Conservation (phyloP, 2,888 invertebrate genomes). For the Lobophora halterata region DNA sequence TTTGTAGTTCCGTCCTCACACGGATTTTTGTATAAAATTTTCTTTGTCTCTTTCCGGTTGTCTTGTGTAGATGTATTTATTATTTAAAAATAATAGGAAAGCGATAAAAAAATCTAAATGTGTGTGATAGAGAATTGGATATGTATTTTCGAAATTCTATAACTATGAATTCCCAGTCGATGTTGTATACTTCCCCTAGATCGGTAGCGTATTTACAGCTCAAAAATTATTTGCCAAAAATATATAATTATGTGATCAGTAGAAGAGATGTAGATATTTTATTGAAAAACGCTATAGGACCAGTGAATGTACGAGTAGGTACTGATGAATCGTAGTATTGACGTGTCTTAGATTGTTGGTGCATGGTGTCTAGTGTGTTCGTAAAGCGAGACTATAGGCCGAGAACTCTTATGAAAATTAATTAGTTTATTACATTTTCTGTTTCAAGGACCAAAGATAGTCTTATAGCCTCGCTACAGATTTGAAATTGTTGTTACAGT, state of each 20-base stretch:
- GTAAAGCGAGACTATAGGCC: slow-evolving; percentile 42
- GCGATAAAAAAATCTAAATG: slow-evolving; percentile 6
- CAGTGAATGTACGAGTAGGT: slow-evolving; percentile 68
- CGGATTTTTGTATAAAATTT: slow-evolving; percentile 54
- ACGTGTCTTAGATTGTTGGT: slow-evolving; percentile 76
- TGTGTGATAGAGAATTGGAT: slow-evolving; percentile 2
- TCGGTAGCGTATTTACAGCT: slow-evolving; percentile 49
- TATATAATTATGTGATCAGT: slow-evolving; percentile 72
- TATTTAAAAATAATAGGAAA: slow-evolving; percentile 1
- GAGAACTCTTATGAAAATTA: slow-evolving; percentile 24
- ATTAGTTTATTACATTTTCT: slow-evolving; percentile 23
- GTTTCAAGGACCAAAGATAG: slow-evolving; percentile 58
- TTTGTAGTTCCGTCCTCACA: slow-evolving; percentile 65
- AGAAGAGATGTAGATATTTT: slow-evolving; percentile 50
- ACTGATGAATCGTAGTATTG: slow-evolving; percentile 66
- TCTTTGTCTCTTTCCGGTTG: slow-evolving; percentile 20
- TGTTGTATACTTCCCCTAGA: slow-evolving; percentile 18
- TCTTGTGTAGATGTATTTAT: slow-evolving; percentile 17
- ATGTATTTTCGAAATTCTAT: slow-evolving; percentile 7
- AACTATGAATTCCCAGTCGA: slow-evolving; percentile 4
- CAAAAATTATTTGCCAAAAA: slow-evolving; percentile 73
- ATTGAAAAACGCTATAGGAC: slow-evolving; percentile 64
- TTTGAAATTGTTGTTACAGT: slow-evolving; percentile 64
- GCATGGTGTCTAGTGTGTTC: slow-evolving; percentile 57
- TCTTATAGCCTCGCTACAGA: slow-evolving; percentile 46